These are phyloP conservation scores for Drosophila ogumai DNA, from an alignment of 1,140 invertebrate genomes.

Conservation along the genomic window DNA sequence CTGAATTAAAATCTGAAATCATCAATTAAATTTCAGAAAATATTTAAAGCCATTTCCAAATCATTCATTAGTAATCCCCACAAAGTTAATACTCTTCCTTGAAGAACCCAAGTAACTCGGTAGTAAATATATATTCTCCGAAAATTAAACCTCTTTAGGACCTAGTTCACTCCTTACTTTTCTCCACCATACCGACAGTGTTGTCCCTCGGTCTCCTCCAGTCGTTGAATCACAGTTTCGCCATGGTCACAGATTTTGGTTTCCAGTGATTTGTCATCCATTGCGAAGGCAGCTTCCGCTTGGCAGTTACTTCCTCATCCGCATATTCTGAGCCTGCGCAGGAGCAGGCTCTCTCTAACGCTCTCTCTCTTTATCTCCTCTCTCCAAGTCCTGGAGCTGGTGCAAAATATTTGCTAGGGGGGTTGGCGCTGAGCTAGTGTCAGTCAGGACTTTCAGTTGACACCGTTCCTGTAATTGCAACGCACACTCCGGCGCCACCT, in stretches of 20 bases:
- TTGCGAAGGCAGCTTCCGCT: constrained; percentile 40
- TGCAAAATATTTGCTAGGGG: constrained; percentile 55
- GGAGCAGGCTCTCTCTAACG: background rate
- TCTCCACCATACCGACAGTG: background rate
- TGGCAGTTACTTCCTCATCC: constrained; percentile 33
- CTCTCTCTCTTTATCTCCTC: constrained; percentile 2
- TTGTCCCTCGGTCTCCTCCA: constrained; percentile 1
- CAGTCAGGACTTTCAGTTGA: constrained; percentile 72
- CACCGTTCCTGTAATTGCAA: constrained; percentile 78
- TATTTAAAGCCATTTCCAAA: background rate
- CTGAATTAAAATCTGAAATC: too few species aligned
- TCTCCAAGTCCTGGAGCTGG: constrained; percentile 27
- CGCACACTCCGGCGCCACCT: constrained; percentile 54
- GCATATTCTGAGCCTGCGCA: constrained; percentile 59
- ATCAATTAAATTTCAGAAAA: background rate
- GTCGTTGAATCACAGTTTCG: constrained; percentile 20
- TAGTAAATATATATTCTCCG: background rate
- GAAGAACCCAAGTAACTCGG: too few species aligned
- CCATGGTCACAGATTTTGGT: constrained; percentile 21
- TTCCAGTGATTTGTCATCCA: constrained; percentile 39
- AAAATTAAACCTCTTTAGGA: background rate
- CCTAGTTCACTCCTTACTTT: background rate
- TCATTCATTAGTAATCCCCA: background rate
- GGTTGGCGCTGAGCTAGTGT: constrained; percentile 72
- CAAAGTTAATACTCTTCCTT: background rate